Conservation (phyloP, 2,113 vertebrate species). For the Toxostoma redivivum region DNA sequence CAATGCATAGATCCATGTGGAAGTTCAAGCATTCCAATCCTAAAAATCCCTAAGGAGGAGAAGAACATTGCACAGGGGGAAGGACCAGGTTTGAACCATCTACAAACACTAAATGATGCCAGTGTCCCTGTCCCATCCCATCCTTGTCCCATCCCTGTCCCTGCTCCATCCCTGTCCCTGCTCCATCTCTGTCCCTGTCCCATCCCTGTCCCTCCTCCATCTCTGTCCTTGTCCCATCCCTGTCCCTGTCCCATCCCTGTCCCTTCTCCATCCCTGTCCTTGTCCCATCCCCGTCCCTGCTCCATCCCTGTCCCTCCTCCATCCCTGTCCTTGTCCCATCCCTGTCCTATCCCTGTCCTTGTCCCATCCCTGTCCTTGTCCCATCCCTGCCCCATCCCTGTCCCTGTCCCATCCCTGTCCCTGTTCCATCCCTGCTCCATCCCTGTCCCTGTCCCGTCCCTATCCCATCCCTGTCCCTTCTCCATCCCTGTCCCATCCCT, state of each 20-base stretch:
- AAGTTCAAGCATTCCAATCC: not conserved
- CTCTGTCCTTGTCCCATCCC: too few relatives aligned
- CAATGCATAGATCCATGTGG: not conserved
- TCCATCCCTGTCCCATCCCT: too few relatives aligned
- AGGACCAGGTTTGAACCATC: not conserved
- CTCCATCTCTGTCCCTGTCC: not conserved
- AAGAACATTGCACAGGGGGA: not conserved
- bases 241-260: too few relatives aligned
- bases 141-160: too few relatives aligned
- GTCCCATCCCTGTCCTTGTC: rapidly evolving
- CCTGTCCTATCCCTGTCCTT: not conserved
- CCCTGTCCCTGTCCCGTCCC: too few relatives aligned
- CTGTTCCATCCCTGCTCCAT: not conserved
- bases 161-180: too few relatives aligned
- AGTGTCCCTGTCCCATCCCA: too few relatives aligned
- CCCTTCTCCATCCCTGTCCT: not conserved
- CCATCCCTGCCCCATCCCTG: rapidly evolving
- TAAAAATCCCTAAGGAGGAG: not conserved
- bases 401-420: rapidly evolving
- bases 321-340: rapidly evolving
- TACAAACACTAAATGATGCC: not conserved
- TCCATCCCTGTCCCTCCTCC: too few relatives aligned
- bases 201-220: too few relatives aligned
- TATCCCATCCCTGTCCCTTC: not conserved
- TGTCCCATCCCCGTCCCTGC: rapidly evolving